Evolutionary conservation across 2,113 vertebrate genomes (phyloP), one percentile per base, ranked within the genome.

Genomic region (Vicugna pacos): DNA sequence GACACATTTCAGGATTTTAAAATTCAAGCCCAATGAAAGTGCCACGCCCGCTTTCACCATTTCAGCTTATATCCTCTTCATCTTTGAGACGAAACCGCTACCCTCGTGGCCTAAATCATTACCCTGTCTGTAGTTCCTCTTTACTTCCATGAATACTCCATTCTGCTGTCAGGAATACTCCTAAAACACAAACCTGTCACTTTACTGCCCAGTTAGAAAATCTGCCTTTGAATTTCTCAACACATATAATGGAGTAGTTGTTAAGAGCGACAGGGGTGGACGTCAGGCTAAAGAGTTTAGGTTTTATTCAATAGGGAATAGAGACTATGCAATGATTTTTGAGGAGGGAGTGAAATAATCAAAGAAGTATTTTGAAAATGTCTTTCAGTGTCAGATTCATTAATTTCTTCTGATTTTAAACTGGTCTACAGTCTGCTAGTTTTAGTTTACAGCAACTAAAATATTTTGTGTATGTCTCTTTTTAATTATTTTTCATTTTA

Each of bases 211-310:
- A 80, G 12, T 32, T 50, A 58, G 82, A 81, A 93, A 79, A 58
- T 5, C 54, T 69, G 20, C n/a, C 17, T 13, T 46, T 65, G 75
- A 87, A 96, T 72, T 95, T 67, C 70, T 92, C 60, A 88, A 48
- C 52, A 73, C 0, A 69, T 1, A 54, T 54, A 84, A 54, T 10
- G 11, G 30, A 54, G 17, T 42, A 28, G 80, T 38, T 83, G 22
- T 62, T 48, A 60, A 65, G 32, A 85, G 65, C 8, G 35, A 48
- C 6, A 35, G 24, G 13, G 72, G 62, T 52, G 22, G 52, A 38
- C 42, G 15, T 50, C 56, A 95, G 22, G 28, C 22, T 85, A 65
- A 80, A 11, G 38, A 38, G 14, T 32, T 89, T 72, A 9, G 20
- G 2, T 52, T 93, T 88, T 42, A 69, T 52, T n/a, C 10, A 79